Percentiles rank a stretch among this genome's conserved stretches.
Conservation (phyloP, 2,797 vertebrate genomes). For the Pteropus rufus region DNA sequence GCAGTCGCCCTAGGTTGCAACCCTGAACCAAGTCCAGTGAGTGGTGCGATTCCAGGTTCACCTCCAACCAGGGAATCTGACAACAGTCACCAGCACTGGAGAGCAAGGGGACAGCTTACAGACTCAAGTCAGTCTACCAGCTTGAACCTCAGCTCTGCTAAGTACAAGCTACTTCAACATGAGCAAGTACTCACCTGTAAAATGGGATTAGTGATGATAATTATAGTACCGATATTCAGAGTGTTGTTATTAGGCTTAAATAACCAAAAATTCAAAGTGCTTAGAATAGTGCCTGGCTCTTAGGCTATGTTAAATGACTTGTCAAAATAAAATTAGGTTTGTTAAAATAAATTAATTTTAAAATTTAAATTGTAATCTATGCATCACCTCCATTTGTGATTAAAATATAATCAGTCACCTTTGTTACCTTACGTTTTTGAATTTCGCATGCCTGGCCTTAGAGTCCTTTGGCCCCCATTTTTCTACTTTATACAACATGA, state of each 20-base stretch:
- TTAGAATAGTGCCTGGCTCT: neutral
- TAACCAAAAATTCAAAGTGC: neutral
- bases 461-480: neutral
- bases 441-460: neutral
- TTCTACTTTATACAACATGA: conserved; percentile 5
- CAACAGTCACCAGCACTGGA: neutral
- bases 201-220: neutral
- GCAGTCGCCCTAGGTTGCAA: neutral
- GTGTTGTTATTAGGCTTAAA: neutral
- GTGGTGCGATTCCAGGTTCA: neutral
- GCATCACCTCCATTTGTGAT: neutral
- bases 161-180: neutral
- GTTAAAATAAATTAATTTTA: conserved; percentile 6
- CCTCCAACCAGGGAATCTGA: neutral
- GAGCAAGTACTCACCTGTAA: neutral
- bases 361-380: neutral
- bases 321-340: neutral
- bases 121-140: neutral
- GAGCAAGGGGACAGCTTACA: neutral
- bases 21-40: neutral
- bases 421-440: neutral
- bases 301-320: neutral
- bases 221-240: neutral
- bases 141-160: neutral
- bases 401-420: conserved; percentile 13